Conservation (phyloP, 2,113 vertebrate species). For the Hymenochirus boettgeri region DNA sequence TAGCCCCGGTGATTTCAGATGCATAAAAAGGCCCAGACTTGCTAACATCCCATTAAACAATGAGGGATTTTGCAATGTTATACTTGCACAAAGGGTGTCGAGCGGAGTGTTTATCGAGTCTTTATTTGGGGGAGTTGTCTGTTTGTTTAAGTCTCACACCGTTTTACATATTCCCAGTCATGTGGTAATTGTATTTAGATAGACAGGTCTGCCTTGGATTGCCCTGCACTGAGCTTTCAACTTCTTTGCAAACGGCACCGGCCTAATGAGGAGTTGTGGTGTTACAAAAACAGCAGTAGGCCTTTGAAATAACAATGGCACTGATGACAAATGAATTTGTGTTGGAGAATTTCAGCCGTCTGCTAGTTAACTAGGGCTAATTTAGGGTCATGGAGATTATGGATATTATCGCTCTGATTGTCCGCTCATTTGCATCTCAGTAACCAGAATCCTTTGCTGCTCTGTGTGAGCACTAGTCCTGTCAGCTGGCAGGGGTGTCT, state of each 20-base stretch:
- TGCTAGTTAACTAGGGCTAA: slow-evolving; percentile 60
- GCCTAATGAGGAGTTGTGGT: slow-evolving; percentile 52
- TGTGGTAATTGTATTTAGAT: slow-evolving; percentile 66
- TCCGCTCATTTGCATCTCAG: background rate
- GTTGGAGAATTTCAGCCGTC: slow-evolving; percentile 54
- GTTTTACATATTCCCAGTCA: slow-evolving; percentile 59
- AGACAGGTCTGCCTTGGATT: slow-evolving; percentile 51
- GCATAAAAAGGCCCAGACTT: slow-evolving; percentile 10
- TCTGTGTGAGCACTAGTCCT: no score
- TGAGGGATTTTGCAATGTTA: slow-evolving; percentile 30
- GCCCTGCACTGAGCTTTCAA: slow-evolving; percentile 44
- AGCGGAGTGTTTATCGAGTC: slow-evolving; percentile 42
- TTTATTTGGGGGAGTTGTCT: slow-evolving; percentile 47
- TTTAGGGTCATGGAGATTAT: slow-evolving; percentile 63
- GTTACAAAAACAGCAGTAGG: slow-evolving; percentile 54
- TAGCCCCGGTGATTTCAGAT: slow-evolving; percentile 13
- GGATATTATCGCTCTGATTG: background rate
- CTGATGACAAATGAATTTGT: slow-evolving; percentile 61
- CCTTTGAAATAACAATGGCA: slow-evolving; percentile 58
- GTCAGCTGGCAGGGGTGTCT: no score
- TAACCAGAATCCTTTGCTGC: background rate
- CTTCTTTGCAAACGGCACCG: slow-evolving; percentile 54
- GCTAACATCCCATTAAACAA: slow-evolving; percentile 32
- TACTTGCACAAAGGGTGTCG: slow-evolving; percentile 26
- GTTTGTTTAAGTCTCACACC: slow-evolving; percentile 59